Evolutionary conservation across 1,140 invertebrate genomes (phyloP), one percentile per base, ranked within the genome.

Genomic region (Amphibalanus amphitrite): DNA sequence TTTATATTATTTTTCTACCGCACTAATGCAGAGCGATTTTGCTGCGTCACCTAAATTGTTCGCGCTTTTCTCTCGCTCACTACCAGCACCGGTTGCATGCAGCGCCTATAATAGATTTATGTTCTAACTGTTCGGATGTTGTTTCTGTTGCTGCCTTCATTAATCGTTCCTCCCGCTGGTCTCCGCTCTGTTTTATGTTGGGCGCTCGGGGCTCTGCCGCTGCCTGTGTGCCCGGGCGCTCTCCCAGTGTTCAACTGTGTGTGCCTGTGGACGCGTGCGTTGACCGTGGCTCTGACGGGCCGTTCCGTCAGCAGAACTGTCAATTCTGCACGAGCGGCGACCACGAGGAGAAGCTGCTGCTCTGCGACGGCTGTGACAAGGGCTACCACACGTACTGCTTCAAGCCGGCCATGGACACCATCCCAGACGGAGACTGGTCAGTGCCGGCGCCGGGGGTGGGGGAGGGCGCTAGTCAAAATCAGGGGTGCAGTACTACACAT

Each of bases 331-430:
- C 91, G 77, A 90, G 88, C 78, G 95, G 95, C 73, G 93, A 97
- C 81, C 94, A 97, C 77, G 95, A 98, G 82, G 95, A 94, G 76
- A 91, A 95, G 79, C 81, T 98, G 68, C 82, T 98, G 72, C 83
- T 98, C 3, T 98, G 95, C 83, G 95, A 98, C 83, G 91, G 93
- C 73, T 98, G 95, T 84, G 95, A 98, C 83, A 92, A 93, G 81
- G 95, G 95, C 69, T 97, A 97, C 81, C 95, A 97, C 83, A 97
- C 93, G 68, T 97, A 97, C 79, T 98, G 95, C 83, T 97, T 98
- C 84, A 94, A 93, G 83, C 95, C 95, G 75, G 90, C 92, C 82
- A 93, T 98, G 90, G 92, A 94, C 72, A 90, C 89, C 77, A 96
- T 87, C 82, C 95, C 95, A 64, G 93, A 97, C 77, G 95, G 95